Percentiles rank a stretch among this genome's conserved stretches.
Evolutionary conservation across 2,888 invertebrate genomes (phyloP).

Genomic region (Mycogona germanica): DNA sequence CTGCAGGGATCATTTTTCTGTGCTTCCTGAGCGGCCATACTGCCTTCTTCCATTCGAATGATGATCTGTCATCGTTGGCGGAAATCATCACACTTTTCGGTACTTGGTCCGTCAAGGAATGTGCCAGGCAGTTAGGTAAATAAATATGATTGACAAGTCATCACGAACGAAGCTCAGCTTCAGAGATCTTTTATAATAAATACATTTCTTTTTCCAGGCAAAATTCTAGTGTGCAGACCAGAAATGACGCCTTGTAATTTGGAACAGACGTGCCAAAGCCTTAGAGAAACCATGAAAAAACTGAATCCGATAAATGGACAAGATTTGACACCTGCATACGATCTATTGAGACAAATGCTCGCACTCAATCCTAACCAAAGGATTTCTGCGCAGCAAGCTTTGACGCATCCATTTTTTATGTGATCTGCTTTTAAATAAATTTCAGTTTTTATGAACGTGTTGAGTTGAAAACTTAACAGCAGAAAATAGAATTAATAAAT

Average conservation of each 20-base stretch:
- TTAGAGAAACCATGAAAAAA: slow-evolving; percentile 26
- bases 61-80: slow-evolving; percentile 63
- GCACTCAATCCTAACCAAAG: too few species aligned
- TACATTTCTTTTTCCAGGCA: slow-evolving; percentile 26
- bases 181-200: background rate
- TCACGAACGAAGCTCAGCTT: background rate
- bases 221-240: slow-evolving; percentile 28
- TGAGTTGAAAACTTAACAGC: too few species aligned
- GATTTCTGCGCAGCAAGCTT: too few species aligned
- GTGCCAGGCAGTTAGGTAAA: slow-evolving; percentile 53
- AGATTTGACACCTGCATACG: too few species aligned
- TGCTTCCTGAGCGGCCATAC: slow-evolving; percentile 63
- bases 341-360: too few species aligned
- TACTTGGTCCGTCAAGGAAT: slow-evolving; percentile 49
- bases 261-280: slow-evolving; percentile 33
- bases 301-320: too few species aligned
- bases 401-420: too few species aligned
- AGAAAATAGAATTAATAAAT: too few species aligned
- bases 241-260: slow-evolving; percentile 30
- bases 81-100: slow-evolving; percentile 73
- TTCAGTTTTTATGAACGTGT: too few species aligned
- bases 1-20: slow-evolving; percentile 69
- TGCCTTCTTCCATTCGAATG: slow-evolving; percentile 71
- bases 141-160: background rate
- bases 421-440: too few species aligned